Evolutionary conservation across 2,113 vertebrate genomes (phyloP).

Genomic region (Rhinoptilus africanus): DNA sequence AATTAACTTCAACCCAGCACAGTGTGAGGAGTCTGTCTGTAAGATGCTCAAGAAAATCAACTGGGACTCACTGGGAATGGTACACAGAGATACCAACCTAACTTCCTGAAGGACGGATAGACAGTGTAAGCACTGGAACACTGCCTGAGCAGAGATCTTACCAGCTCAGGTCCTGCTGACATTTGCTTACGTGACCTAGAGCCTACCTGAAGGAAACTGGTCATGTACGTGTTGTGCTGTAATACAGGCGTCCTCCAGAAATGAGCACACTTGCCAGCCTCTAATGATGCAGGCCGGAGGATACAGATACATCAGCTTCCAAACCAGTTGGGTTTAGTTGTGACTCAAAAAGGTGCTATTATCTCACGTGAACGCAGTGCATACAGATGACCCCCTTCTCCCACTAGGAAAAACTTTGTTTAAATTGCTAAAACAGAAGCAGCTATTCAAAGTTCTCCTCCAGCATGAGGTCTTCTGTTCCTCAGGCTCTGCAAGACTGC

Average conservation of each 20-base stretch:
- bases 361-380: not conserved
- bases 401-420: not conserved
- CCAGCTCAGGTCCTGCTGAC: not conserved
- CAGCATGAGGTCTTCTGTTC: not conserved
- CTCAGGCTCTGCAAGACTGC: not conserved
- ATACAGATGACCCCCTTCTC: not conserved
- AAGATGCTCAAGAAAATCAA: not conserved
- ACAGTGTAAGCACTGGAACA: not conserved
- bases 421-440: not conserved
- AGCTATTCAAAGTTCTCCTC: not conserved
- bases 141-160: not conserved
- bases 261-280: not conserved
- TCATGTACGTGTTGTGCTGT: not conserved
- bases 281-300: fast-evolving
- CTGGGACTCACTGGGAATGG: not conserved
- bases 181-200: not conserved
- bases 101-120: not conserved
- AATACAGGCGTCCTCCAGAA: not conserved
- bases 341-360: not conserved
- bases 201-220: not conserved
- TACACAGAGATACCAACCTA: not conserved
- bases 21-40: not conserved
- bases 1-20: not conserved
- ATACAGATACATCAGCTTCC: not conserved
- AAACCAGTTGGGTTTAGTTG: not conserved